Conservation (phyloP, 1,140 invertebrate genomes). For the Heliconius hewitsoni region DNA sequence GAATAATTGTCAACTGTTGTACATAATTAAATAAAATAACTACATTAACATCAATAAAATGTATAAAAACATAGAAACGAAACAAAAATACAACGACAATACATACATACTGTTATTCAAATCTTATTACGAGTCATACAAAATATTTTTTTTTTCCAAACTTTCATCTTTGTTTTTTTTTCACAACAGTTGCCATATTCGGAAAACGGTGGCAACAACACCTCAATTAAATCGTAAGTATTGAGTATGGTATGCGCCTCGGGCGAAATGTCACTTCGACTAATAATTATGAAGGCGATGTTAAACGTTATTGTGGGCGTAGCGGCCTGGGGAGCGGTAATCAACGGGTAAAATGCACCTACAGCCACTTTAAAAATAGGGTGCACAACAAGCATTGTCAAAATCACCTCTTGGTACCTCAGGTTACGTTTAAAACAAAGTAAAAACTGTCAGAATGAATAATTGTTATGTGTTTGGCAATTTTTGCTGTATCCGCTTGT, state of each 20-base stretch:
- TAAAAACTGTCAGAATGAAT: background rate
- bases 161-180: conserved; percentile 5
- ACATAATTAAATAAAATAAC: too few species aligned
- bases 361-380: background rate
- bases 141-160: background rate
- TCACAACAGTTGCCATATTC: conserved; percentile 30
- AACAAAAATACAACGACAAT: background rate
- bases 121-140: background rate
- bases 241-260: conserved; percentile 28
- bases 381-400: background rate
- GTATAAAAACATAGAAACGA: background rate
- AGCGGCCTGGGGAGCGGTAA: conserved; percentile 32
- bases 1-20: too few species aligned
- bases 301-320: conserved; percentile 42
- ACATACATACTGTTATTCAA: background rate
- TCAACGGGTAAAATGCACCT: conserved; percentile 29
- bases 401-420: background rate
- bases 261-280: conserved; percentile 37
- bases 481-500: background rate
- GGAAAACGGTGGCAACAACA: conserved; percentile 35
- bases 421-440: background rate
- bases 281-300: conserved; percentile 32
- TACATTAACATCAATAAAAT: too few species aligned
- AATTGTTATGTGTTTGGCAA: background rate
- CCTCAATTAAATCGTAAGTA: conserved; percentile 39